Evolutionary conservation across 2,113 vertebrate genomes (phyloP).

Genomic region (Pavo muticus): DNA sequence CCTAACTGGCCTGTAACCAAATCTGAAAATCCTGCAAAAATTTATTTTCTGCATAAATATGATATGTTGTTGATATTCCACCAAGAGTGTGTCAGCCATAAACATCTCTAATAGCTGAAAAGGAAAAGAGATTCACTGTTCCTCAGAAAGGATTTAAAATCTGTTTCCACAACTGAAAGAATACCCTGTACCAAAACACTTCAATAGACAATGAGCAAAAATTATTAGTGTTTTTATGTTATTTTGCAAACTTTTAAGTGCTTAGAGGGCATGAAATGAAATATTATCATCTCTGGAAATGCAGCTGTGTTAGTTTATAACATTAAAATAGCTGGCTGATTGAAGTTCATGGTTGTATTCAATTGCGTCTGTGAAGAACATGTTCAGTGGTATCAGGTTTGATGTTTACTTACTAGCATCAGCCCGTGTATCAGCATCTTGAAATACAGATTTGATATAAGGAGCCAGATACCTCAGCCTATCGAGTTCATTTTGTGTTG

Average conservation of each 20-base stretch:
- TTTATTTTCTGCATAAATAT: background rate
- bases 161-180: background rate
- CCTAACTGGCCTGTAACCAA: background rate
- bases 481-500: conserved; percentile 27
- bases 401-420: conserved; percentile 17
- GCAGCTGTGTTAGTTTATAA: background rate
- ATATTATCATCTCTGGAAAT: background rate
- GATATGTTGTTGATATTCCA: background rate
- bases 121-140: conserved; percentile 18
- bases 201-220: background rate
- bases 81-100: background rate
- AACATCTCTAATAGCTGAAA: conserved; percentile 2
- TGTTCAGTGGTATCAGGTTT: background rate
- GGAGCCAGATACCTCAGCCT: conserved; percentile 5
- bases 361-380: background rate
- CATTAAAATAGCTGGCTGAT: background rate
- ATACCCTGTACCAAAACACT: background rate
- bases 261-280: background rate
- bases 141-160: background rate
- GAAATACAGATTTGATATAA: background rate
- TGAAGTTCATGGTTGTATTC: background rate
- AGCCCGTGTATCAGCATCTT: background rate
- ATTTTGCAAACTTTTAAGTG: background rate
- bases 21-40: conserved; percentile 9
- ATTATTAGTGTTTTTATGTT: background rate